Base-by-base conservation (phyloP, 1,140 invertebrate species). In the Triops longicaudatus region DNA sequence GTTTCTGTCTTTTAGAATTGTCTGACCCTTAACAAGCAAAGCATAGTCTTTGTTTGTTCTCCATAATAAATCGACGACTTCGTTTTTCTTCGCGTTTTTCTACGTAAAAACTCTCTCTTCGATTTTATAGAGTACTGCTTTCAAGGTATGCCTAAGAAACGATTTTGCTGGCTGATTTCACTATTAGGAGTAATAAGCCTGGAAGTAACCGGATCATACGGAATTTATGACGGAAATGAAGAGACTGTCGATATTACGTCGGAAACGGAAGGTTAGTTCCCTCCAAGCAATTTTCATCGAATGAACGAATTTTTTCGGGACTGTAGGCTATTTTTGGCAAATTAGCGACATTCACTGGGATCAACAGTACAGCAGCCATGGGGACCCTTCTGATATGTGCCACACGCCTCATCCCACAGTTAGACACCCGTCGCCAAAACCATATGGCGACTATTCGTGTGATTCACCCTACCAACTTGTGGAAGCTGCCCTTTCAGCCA, bases 261-360 rank as follows among this genome's bases (percentile, higher is more conserved):
- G n/a, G 50, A 14, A 63, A 63, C 50, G 22, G 3, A 22, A 63
- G 50, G 50, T 63, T 63, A 12, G n/a, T 63, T n/a, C 14, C 5
- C 5, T 11, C 12, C 0, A n/a, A 1, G 22, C 5, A 14, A 63
- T 63, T n/a, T 63, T 63, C 50, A 17, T 63, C 5, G 17, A 22
- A 4, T 6, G 6, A 5, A 22, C 6, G 10, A 63, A 14, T 79
- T 81, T 77, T 81, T 81, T 82, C 80, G 82, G 85, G 87, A 82
- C 91, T 89, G n/a, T 88, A 95, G 94, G 93, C 80, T 92, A 91
- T 83, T 95, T 96, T 86, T 96, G 94, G 94, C 93, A 95, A 84
- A 92, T 96, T 80, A 94, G 92, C 73, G 93, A 96, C 83, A 89
- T 95, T 79, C 94, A 96, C 84, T 93, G 93, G 85, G 93, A 95